phyloP scores from a whole-genome alignment of 2,888 invertebrate genomes.

The Embidobia sp. region DNA sequence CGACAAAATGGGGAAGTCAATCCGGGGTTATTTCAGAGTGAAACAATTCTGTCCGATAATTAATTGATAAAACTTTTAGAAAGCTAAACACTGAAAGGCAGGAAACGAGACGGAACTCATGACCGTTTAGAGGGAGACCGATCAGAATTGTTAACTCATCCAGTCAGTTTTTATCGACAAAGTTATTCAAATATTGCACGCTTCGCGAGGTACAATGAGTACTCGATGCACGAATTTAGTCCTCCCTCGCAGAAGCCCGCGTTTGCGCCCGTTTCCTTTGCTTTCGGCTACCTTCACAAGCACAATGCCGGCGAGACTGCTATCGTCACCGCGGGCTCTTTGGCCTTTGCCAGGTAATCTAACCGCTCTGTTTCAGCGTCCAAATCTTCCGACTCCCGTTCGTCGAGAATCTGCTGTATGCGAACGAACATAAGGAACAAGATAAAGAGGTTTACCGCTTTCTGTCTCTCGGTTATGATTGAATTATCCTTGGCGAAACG shows the following conservation, averaged over 20 bases:
- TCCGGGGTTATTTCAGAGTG: no score
- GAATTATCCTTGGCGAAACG: conserved; percentile 8
- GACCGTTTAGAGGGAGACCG: no score
- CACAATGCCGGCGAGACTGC: conserved; percentile 45
- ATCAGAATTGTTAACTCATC: no score
- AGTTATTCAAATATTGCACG: conserved; percentile 27
- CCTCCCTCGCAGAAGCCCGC: no score
- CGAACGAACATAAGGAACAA: conserved; percentile 32
- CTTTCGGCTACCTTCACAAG: conserved; percentile 43
- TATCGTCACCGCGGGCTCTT: conserved; percentile 50
- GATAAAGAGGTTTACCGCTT: conserved; percentile 23
- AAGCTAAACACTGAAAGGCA: no score
- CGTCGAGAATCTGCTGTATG: conserved; percentile 30
- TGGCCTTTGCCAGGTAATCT: conserved; percentile 50
- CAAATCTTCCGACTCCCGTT: conserved; percentile 31
- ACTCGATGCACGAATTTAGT: conserved; percentile 70
- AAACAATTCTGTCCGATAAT: no score
- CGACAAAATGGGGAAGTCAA: background rate
- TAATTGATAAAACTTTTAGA: no score
- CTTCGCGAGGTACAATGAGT: conserved; percentile 73
- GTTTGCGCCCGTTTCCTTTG: conserved; percentile 41
- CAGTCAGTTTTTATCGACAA: no score
- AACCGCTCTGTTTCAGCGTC: conserved; percentile 25
- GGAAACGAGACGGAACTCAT: no score
- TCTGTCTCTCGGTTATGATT: conserved; percentile 3